A percentile compares a stretch with the other conserved stretches of the same genome.
Evolutionary conservation across 1,140 invertebrate species (phyloP).

Genomic region (Lepidurus apus): DNA sequence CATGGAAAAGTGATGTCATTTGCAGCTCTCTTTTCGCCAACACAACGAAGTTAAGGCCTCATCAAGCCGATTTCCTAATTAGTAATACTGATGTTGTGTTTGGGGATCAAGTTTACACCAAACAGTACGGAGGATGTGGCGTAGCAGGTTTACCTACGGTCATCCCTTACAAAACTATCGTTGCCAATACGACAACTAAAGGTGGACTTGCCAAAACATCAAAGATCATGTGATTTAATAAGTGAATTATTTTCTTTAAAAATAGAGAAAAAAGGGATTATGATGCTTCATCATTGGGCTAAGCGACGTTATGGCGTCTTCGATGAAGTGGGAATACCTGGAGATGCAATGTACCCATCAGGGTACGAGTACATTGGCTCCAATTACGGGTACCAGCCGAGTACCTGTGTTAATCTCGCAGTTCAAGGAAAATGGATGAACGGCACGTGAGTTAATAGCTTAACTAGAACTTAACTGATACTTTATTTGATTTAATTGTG

Average conservation of each 20-base stretch:
- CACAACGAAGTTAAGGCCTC: neutral
- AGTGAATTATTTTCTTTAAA: neutral
- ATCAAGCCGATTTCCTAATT: conserved; percentile 26
- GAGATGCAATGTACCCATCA: conserved; percentile 41
- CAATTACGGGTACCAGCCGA: neutral
- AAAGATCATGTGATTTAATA: neutral
- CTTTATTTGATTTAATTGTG: no score
- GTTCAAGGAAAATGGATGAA: neutral
- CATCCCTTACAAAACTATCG: neutral
- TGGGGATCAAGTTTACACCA: conserved; percentile 41
- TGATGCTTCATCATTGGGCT: conserved; percentile 49
- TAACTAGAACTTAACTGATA: neutral
- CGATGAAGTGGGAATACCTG: conserved; percentile 46
- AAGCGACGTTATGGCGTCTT: conserved; percentile 50
- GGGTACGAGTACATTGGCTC: neutral
- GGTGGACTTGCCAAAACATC: neutral
- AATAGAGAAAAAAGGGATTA: conserved; percentile 40
- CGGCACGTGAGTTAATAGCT: neutral
- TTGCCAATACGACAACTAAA: neutral
- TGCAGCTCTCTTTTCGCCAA: neutral
- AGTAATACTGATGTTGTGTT: conserved; percentile 29
- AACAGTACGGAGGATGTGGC: conserved; percentile 42
- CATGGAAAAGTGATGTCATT: neutral
- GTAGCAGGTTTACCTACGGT: conserved; percentile 36
- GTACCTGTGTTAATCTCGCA: neutral